Evolutionary conservation across 2,113 vertebrate genomes (phyloP).

Genomic region (Gopherus flavomarginatus): DNA sequence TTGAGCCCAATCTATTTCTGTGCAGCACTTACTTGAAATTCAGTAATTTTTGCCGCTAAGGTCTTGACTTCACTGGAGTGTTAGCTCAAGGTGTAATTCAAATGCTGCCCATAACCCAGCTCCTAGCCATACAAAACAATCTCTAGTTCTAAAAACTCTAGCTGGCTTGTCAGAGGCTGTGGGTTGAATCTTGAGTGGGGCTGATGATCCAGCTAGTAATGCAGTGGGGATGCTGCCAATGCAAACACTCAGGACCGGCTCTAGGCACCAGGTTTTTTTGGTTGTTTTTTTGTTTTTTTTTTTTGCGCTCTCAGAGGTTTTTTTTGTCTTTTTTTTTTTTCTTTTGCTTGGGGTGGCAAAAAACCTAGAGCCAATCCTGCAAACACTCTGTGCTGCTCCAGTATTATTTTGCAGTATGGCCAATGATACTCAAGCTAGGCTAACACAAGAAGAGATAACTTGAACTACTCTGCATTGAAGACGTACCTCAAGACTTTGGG

Average conservation of each 20-base stretch:
- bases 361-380: no score
- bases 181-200: not conserved
- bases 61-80: not conserved
- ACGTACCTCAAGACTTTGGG: not conserved
- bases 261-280: no score
- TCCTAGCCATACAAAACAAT: not conserved
- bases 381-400: not conserved
- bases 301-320: no score
- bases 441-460: not conserved
- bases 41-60: not conserved
- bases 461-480: not conserved
- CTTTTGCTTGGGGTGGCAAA: no score
- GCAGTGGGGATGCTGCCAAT: not conserved
- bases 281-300: no score
- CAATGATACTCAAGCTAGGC: not conserved
- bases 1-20: not conserved
- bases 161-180: not conserved
- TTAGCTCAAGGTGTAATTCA: not conserved
- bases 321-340: no score
- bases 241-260: not conserved
- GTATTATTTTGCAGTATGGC: not conserved
- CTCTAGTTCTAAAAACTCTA: not conserved
- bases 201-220: not conserved
- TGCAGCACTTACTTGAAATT: not conserved
- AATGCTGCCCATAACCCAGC: not conserved